Evolutionary conservation across 2,888 invertebrate species (phyloP), one percentile per base, ranked within the genome.

Genomic region (Acrocyrtus sp.): DNA sequence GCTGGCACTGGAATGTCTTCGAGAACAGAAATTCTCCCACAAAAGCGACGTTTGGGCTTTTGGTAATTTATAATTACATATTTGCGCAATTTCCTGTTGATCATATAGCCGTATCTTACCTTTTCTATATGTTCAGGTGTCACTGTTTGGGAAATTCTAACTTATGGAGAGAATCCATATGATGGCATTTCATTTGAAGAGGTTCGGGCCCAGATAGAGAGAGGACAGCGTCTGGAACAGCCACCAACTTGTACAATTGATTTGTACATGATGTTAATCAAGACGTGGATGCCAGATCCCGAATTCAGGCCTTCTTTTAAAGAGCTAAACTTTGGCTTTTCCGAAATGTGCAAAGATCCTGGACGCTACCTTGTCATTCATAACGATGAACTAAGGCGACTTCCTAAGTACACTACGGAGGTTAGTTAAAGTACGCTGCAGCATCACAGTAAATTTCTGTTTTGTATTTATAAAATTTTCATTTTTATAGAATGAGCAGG

Each of bases 261-360:
- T 82, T 93, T 99, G 39, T 98, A 98, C 85, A 95, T 96, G 89
- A 92, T 96, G 10, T 91, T 99, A 90, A 91, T 98, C 67, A 95
- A 96, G 77, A 98, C 98, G 84, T 99, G 98, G 98, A 94, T 98
- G 91, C 85, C 96, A 75, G 96, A 98, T 83, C 95, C 97, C 0
- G 97, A 98, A 81, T 92, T 93, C 81, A 88, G 99, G 67, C 98
- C 98, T 0, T 92, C 92, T 4, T 99, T 99, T 85, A 92, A 92
- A 82, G 94, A 97, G 83, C 87, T 99, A 53, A 93, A 94, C 0
- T 94, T 95, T 62, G 94, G 94, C 56, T 98, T 99, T 84, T 92
- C 94, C 0, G 96, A 96, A 84, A 98, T 97, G 92, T 93, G 96
- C 0, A 88, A 94, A 63, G 98, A 98, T 86, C 98, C 99, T 3